These are phyloP conservation scores for Acanthurus lineatus DNA, from an alignment of 2,797 vertebrate genomes.

Conservation along the genomic window DNA sequence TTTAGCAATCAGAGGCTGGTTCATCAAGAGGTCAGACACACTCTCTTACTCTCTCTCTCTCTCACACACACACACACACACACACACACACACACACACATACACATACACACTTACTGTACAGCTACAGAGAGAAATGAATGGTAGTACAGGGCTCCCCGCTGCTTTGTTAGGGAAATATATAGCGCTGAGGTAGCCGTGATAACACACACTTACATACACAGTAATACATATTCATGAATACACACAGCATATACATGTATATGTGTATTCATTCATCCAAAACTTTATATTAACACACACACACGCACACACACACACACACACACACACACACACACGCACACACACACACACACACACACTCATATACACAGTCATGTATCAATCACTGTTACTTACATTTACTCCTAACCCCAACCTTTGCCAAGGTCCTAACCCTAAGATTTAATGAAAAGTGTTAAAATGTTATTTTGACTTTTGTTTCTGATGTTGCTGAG, in stretches of 20 bases:
- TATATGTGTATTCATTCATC: conserved; percentile 54
- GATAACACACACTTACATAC: conserved; percentile 26
- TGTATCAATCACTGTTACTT: background rate
- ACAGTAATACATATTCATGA: background rate
- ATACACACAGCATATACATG: background rate
- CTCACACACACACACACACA: too few species aligned
- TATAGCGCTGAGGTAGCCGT: conserved; percentile 55
- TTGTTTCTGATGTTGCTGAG: too few species aligned
- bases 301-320: background rate
- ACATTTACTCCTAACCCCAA: too few species aligned
- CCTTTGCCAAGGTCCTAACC: too few species aligned
- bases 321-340: background rate
- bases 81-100: conserved; percentile 44
- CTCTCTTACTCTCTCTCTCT: background rate
- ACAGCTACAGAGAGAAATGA: conserved; percentile 65
- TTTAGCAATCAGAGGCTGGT: conserved; percentile 63
- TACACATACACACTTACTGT: conserved; percentile 34
- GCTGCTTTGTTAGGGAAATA: conserved; percentile 73
- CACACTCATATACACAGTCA: background rate
- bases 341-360: background rate
- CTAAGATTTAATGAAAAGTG: too few species aligned
- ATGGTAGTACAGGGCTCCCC: conserved; percentile 63
- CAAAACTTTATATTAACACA: conserved; percentile 38
- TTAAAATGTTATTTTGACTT: too few species aligned
- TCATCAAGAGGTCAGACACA: conserved; percentile 75